These are phyloP conservation scores for Carabus problematicus DNA, from an alignment of 2,888 invertebrate species.

Conservation along the genomic window DNA sequence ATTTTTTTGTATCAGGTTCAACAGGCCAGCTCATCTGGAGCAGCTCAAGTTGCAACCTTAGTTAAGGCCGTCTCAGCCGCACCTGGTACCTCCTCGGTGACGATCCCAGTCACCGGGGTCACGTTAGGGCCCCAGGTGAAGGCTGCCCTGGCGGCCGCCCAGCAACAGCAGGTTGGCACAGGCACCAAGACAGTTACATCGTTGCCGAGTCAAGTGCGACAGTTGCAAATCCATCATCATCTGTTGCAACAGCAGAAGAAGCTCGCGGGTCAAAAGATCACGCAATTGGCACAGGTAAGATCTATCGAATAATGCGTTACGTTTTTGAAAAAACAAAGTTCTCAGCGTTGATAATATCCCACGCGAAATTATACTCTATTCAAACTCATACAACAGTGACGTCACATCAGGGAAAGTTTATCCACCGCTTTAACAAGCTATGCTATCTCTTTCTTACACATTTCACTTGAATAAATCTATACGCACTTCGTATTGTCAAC, in stretches of 20 bases:
- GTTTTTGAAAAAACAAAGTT: too few relatives aligned
- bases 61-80: constrained; percentile 67
- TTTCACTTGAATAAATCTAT: too few relatives aligned
- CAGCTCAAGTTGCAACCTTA: constrained; percentile 66
- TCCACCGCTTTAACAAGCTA: too few relatives aligned
- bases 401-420: too few relatives aligned
- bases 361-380: too few relatives aligned
- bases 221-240: constrained; percentile 68
- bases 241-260: constrained; percentile 65
- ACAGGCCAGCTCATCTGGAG: constrained; percentile 62
- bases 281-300: constrained; percentile 64
- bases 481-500: too few relatives aligned
- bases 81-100: constrained; percentile 54
- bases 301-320: too few relatives aligned
- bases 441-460: too few relatives aligned
- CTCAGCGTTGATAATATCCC: too few relatives aligned
- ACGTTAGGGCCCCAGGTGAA: constrained; percentile 58
- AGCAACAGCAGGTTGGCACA: constrained; percentile 55
- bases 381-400: too few relatives aligned
- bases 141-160: constrained; percentile 52
- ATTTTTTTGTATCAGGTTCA: constrained; percentile 55
- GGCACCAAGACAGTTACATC: constrained; percentile 64
- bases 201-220: constrained; percentile 68
- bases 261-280: constrained; percentile 66
- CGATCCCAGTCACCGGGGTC: constrained; percentile 63